Evolutionary conservation across 2,888 invertebrate genomes (phyloP).

Genomic region (Leptopilina syphax): DNA sequence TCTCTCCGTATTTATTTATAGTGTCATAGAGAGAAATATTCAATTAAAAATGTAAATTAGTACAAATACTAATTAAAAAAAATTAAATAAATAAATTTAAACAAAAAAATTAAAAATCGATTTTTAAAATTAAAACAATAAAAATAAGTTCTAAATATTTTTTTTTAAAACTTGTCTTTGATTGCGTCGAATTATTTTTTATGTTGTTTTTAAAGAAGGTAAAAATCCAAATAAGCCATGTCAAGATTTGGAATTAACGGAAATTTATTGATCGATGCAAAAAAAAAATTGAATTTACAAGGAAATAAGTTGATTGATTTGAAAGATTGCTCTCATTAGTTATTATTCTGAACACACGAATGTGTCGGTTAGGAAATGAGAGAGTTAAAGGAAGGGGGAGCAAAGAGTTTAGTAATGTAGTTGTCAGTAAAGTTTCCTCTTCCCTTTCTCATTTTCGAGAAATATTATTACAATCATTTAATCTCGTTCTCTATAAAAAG

Average conservation of each 20-base stretch:
- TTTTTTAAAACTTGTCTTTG: too few relatives aligned
- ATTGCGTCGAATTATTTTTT: too few relatives aligned
- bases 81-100: too few relatives aligned
- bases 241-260: too few relatives aligned
- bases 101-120: too few relatives aligned
- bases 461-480: constrained; percentile 1
- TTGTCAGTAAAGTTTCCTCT: constrained; percentile 8
- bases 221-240: background rate
- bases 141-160: too few relatives aligned
- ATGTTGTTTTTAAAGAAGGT: too few relatives aligned
- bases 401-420: background rate
- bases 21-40: too few relatives aligned
- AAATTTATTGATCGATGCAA: background rate
- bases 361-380: background rate
- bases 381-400: constrained; percentile 7
- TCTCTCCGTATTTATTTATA: too few relatives aligned
- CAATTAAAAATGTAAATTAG: too few relatives aligned
- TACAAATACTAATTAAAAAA: too few relatives aligned
- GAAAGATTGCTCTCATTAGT: constrained; percentile 6
- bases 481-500: constrained; percentile 22
- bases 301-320: background rate
- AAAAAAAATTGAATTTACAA: background rate
- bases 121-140: too few relatives aligned
- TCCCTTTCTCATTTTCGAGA: constrained; percentile 14
- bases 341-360: constrained; percentile 13